These are phyloP conservation scores for Hanleya hanleyi DNA, from an alignment of 2,888 invertebrate genomes.

Conservation along the genomic window DNA sequence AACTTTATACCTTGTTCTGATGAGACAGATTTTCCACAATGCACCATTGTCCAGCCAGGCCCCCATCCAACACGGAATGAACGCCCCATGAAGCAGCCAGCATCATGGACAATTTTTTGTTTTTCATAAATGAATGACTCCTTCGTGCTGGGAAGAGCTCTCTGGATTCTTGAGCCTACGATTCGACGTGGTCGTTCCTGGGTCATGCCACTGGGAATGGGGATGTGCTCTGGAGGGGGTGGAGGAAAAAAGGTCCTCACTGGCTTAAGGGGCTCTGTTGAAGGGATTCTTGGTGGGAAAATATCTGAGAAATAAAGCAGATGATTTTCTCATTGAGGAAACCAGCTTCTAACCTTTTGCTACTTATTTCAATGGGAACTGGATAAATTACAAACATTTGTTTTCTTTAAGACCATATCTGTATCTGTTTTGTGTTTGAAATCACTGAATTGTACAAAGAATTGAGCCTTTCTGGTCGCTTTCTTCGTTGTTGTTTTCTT, in stretches of 20 bases:
- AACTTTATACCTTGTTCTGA: too few species aligned
- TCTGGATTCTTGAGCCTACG: slow-evolving; percentile 53
- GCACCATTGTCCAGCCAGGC: slow-evolving; percentile 78
- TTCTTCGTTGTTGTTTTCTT: too few species aligned
- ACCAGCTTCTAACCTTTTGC: too few species aligned
- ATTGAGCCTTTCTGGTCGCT: too few species aligned
- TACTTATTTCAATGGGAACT: too few species aligned
- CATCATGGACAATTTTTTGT: slow-evolving; percentile 67
- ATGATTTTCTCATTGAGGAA: too few species aligned
- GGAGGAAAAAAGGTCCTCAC: slow-evolving; percentile 34
- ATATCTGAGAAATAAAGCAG: slow-evolving; percentile 40
- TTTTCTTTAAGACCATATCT: too few species aligned
- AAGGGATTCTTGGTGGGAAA: slow-evolving; percentile 48
- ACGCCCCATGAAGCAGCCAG: slow-evolving; percentile 72
- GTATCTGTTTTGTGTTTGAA: too few species aligned
- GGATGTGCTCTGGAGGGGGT: slow-evolving; percentile 54
- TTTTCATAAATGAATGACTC: slow-evolving; percentile 64
- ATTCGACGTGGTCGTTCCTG: slow-evolving; percentile 51
- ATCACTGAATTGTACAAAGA: too few species aligned
- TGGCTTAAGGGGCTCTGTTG: slow-evolving; percentile 48
- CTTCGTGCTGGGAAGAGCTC: slow-evolving; percentile 50
- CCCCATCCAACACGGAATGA: slow-evolving; percentile 85
- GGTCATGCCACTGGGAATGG: slow-evolving; percentile 62
- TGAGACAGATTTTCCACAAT: slow-evolving; percentile 67
- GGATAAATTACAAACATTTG: too few species aligned